Evolutionary conservation across 2,888 invertebrate species (phyloP).

Genomic region (Phrixothrix hirtus): DNA sequence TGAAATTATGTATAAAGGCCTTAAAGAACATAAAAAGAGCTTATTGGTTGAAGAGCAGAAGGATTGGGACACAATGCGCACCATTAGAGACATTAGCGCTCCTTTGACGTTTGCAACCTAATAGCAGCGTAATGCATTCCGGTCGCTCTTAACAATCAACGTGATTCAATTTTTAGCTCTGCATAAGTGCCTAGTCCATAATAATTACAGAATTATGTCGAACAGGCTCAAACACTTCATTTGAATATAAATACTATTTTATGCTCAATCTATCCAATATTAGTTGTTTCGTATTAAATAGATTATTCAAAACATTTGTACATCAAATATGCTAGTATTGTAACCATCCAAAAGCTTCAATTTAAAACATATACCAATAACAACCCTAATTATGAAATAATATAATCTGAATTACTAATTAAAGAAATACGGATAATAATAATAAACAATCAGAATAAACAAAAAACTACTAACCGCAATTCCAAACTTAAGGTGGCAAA

Average conservation of each 20-base stretch:
- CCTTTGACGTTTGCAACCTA: constrained; percentile 54
- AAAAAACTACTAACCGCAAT: too few relatives aligned
- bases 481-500: too few relatives aligned
- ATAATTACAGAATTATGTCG: constrained; percentile 23
- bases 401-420: not conserved
- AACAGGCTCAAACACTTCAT: constrained; percentile 21
- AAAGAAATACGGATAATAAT: not conserved
- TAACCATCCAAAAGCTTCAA: too few relatives aligned
- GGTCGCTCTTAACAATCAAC: constrained; percentile 53
- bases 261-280: too few relatives aligned
- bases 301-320: too few relatives aligned
- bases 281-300: too few relatives aligned
- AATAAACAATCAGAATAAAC: too few relatives aligned
- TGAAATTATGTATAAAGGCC: constrained; percentile 19
- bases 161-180: constrained; percentile 53
- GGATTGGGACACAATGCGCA: constrained; percentile 52
- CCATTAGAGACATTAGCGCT: constrained; percentile 54
- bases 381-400: not conserved
- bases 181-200: constrained; percentile 39
- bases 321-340: too few relatives aligned
- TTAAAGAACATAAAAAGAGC: constrained; percentile 41
- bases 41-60: constrained; percentile 51
- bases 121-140: constrained; percentile 53
- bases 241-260: constrained; percentile 4
- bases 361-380: not conserved